These are phyloP conservation scores for Chrysocyon brachyurus DNA, from an alignment of 2,797 vertebrate species.

Conservation along the genomic window DNA sequence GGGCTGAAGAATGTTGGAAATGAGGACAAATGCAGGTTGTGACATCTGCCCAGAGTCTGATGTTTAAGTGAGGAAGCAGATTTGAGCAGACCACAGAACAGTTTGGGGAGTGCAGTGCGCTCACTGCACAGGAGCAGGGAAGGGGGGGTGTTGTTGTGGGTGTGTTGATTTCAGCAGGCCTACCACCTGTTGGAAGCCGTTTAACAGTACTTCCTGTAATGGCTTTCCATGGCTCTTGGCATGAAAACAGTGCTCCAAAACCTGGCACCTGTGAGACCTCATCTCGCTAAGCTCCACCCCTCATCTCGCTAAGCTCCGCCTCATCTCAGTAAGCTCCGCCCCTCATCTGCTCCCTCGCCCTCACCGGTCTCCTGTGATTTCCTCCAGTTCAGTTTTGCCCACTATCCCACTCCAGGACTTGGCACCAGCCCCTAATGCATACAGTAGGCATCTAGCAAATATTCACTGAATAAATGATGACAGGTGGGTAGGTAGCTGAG, in stretches of 20 bases:
- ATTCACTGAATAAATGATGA: background rate
- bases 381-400: background rate
- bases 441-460: background rate
- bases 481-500: background rate
- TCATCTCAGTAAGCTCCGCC: too few species aligned
- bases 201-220: background rate
- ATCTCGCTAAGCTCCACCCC: background rate
- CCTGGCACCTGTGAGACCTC: background rate
- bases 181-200: background rate
- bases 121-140: too few species aligned
- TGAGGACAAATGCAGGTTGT: background rate
- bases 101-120: background rate
- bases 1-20: background rate
- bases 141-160: accelerated
- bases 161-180: background rate
- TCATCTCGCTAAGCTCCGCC: background rate
- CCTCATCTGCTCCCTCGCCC: background rate
- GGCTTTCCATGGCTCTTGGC: background rate
- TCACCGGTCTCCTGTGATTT: accelerated
- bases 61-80: background rate
- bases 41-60: background rate
- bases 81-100: background rate
- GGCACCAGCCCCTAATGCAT: accelerated
- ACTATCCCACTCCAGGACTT: accelerated
- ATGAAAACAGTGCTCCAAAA: background rate